These are phyloP conservation scores for Ictalurus punctatus DNA, from an alignment of 2,113 vertebrate species.

Conservation along the genomic window DNA sequence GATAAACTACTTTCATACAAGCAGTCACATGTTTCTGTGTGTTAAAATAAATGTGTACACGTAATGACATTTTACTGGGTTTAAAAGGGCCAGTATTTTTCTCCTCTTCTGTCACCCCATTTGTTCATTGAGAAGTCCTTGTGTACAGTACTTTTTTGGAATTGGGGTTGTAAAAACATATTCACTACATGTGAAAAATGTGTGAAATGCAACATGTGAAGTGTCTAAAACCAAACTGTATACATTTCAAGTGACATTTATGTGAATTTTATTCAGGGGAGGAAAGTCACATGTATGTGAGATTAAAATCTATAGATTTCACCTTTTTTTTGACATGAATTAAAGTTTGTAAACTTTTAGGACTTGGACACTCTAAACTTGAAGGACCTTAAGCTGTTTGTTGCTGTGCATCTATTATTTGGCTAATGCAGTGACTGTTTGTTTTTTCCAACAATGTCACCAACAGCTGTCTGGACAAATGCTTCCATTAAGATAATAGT, in stretches of 20 bases:
- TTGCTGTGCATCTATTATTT: slow-evolving; percentile 22
- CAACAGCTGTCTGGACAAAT: slow-evolving; percentile 38
- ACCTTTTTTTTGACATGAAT: background rate
- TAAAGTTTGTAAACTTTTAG: slow-evolving; percentile 21
- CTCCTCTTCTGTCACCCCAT: background rate
- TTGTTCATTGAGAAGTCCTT: background rate
- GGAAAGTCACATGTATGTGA: background rate
- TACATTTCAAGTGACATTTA: background rate
- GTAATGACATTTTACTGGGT: background rate
- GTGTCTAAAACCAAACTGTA: background rate
- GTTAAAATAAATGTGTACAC: slow-evolving; percentile 1
- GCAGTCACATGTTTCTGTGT: background rate
- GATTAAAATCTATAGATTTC: background rate
- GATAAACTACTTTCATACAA: background rate
- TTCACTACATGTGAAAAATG: background rate
- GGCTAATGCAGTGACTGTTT: background rate
- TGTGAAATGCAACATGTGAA: background rate
- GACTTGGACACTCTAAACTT: background rate
- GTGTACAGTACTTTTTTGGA: background rate
- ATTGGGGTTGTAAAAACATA: background rate
- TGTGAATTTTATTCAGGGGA: background rate
- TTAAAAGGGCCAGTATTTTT: background rate
- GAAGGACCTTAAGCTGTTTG: slow-evolving; percentile 12
- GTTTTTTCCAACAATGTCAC: slow-evolving; percentile 40
- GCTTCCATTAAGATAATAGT: slow-evolving; percentile 49